Conservation (phyloP, 2,888 invertebrate species). For the Netelia virgata region DNA sequence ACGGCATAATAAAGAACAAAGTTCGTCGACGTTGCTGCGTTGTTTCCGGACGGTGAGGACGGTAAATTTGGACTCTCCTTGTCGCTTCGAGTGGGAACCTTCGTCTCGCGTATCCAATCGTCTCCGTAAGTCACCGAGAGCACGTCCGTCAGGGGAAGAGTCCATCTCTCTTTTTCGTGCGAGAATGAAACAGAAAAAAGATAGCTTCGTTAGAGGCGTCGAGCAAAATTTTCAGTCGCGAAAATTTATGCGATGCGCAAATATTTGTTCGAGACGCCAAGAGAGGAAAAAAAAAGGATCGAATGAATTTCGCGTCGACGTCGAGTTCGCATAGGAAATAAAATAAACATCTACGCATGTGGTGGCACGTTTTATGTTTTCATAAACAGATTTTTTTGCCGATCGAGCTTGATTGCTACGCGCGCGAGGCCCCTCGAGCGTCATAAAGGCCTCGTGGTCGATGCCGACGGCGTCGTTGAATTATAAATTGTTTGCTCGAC, state of each 20-base stretch:
- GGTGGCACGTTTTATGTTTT: background rate
- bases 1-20: slow-evolving; percentile 89
- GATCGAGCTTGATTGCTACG: background rate
- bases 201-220: too few species aligned
- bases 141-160: slow-evolving; percentile 87
- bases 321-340: too few species aligned
- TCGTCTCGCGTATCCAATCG: slow-evolving; percentile 81
- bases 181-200: too few species aligned
- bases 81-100: slow-evolving; percentile 78
- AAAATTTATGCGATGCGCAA: too few species aligned
- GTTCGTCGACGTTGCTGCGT: slow-evolving; percentile 82
- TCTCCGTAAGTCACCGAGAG: slow-evolving; percentile 86
- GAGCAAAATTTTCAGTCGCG: too few species aligned
- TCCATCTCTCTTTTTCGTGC: slow-evolving; percentile 85
- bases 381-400: slow-evolving; percentile 24
- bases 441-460: slow-evolving; percentile 16
- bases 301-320: too few species aligned
- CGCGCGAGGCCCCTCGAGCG: background rate
- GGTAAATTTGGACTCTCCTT: slow-evolving; percentile 74
- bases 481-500: slow-evolving; percentile 52
- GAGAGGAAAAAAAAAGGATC: too few species aligned
- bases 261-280: too few species aligned
- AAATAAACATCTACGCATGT: too few species aligned
- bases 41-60: slow-evolving; percentile 66
- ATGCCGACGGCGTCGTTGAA: slow-evolving; percentile 45